These are phyloP conservation scores for Irena cyanogastra DNA, from an alignment of 2,113 vertebrate genomes.

Conservation along the genomic window DNA sequence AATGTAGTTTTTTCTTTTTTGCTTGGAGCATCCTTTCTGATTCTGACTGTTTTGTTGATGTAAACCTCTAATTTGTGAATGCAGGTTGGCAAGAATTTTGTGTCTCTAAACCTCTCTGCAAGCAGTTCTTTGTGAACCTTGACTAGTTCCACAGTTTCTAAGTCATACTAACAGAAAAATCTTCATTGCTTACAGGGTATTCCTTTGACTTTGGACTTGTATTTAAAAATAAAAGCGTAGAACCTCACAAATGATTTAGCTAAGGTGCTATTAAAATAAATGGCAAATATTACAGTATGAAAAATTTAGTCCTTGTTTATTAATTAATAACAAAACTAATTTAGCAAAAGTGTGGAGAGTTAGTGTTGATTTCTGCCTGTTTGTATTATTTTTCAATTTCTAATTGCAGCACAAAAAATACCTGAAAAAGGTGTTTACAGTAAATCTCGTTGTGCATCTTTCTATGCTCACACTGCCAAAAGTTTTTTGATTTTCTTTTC, in stretches of 20 bases:
- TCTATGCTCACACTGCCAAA: neutral
- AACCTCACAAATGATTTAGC: neutral
- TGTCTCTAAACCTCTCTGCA: neutral
- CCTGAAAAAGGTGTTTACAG: neutral
- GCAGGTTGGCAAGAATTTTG: neutral
- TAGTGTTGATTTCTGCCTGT: neutral
- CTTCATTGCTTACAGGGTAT: neutral
- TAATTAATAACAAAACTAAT: neutral
- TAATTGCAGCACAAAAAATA: neutral
- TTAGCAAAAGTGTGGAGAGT: neutral
- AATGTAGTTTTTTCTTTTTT: neutral
- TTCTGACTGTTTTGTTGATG: neutral
- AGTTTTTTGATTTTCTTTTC: neutral
- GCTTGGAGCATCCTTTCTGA: neutral
- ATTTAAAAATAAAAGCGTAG: neutral
- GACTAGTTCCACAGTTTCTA: neutral
- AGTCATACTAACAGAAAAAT: neutral
- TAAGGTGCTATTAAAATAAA: neutral
- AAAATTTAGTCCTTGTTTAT: neutral
- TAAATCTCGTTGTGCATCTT: neutral
- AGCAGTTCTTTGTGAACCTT: neutral
- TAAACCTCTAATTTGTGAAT: rapidly evolving
- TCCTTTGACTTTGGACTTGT: neutral
- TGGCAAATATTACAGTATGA: neutral
- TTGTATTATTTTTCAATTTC: neutral